A percentile compares a stretch with the other conserved stretches of the same genome.
Conservation (phyloP, 2,888 invertebrate genomes). For the Anthrax anthrax region DNA sequence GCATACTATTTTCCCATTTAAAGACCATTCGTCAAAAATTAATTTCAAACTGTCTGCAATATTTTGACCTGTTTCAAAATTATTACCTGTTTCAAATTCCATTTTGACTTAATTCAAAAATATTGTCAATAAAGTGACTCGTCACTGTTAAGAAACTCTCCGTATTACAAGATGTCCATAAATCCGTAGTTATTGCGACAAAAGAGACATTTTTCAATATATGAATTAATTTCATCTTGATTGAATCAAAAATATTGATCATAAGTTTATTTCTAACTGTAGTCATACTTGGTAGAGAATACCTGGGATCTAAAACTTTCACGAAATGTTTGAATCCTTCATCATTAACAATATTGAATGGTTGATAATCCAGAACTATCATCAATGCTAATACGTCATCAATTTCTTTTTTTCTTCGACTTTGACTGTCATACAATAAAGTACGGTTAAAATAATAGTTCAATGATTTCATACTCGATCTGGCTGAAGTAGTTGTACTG, state of each 20-base stretch:
- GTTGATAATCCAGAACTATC: neutral
- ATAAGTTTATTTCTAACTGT: neutral
- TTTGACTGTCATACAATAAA: no score
- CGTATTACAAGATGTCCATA: neutral
- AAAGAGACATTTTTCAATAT: neutral
- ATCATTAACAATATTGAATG: neutral
- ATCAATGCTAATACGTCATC: neutral
- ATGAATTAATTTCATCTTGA: neutral
- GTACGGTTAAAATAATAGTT: no score
- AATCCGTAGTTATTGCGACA: neutral
- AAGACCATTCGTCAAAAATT: neutral
- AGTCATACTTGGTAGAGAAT: neutral
- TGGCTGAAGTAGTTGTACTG: no score
- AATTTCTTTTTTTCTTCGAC: no score
- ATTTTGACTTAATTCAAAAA: neutral
- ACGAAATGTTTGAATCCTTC: neutral
- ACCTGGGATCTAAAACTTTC: neutral
- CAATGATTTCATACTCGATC: no score
- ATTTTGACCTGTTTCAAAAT: neutral
- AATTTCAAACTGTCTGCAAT: neutral
- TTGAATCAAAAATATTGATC: neutral
- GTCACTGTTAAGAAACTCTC: neutral
- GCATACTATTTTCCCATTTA: neutral
- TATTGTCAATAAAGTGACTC: conserved; percentile 1
- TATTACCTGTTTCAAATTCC: neutral